Conservation (phyloP, 2,113 vertebrate genomes). For the Varanus salvator region DNA sequence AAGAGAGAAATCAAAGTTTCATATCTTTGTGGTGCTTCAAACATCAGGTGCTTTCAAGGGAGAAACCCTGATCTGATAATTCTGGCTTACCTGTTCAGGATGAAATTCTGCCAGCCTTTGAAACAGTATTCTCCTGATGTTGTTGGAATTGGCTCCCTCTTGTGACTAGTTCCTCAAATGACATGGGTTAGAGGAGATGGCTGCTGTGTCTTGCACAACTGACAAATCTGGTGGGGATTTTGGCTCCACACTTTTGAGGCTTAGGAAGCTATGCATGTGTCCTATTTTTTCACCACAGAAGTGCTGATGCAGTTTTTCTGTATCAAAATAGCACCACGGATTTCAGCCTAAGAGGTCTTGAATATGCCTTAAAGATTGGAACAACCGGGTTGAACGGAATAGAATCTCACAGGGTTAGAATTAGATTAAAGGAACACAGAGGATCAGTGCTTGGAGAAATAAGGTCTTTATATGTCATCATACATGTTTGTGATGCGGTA, state of each 20-base stretch:
- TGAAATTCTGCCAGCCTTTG: neutral
- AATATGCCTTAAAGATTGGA: neutral
- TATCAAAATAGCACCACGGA: neutral
- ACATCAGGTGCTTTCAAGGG: neutral
- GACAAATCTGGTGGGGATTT: neutral
- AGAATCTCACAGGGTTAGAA: neutral
- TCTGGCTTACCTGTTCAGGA: neutral
- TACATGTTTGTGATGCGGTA: neutral
- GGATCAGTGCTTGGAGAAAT: neutral
- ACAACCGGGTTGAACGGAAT: neutral
- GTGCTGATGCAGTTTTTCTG: neutral
- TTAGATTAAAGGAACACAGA: neutral
- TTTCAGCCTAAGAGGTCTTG: neutral
- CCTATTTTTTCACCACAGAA: neutral
- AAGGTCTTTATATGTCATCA: neutral
- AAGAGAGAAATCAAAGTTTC: neutral
- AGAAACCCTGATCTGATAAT: neutral
- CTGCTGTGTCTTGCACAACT: neutral
- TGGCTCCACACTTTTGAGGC: neutral
- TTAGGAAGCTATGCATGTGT: rapidly evolving
- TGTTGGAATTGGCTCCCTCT: conserved; percentile 62
- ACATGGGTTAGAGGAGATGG: neutral
- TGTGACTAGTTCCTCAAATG: conserved; percentile 27
- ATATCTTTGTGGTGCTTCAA: neutral
- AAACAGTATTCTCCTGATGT: neutral